Base-by-base conservation (phyloP, 37 sponge, comb jelly and placozoan genomes). In the Hexactinellida sp. region DNA sequence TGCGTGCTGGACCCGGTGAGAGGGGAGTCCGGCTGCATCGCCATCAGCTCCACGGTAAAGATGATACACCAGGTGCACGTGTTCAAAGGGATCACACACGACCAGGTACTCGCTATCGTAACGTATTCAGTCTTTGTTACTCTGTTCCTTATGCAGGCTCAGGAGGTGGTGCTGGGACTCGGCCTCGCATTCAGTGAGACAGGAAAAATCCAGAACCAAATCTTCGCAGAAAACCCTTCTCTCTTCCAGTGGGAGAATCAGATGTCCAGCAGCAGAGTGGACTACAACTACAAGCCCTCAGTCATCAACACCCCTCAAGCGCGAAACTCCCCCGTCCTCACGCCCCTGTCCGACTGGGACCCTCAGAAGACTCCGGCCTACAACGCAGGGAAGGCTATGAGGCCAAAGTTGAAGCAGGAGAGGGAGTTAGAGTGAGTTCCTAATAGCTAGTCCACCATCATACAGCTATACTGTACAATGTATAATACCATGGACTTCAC, bases 21-120 rank as follows among this genome's bases (percentile, higher is more conserved):
- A 63, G 47, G 47, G 47, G 76, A 63, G 76, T 63, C 76, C 34
- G 76, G 76, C 34, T 63, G 76, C 76, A 63, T 63, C 34, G 76
- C 76, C 34, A 63, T 63, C 34, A 63, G 76, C 76, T 63, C 76
- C 76, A 63, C 76, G 5, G 76, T 63, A n/a, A 63, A 63, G 76
- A 63, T 63, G 76, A 23, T 63, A n/a, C 76, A 63, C 34, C 19
- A 63, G 76, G 76, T 63, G 34, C 76, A 63, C 34, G 30, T 63
- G 30, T 63, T 63, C 76, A 7, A 63, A n/a, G 76, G 76, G 13
- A 10, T 63, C 3, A 25, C 76, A 23, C 76, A 63, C 34, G 76
- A 63, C 3, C 76, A 63, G 34, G 76, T 63, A 63, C 3, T 9
- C 16, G 9, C 16, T 19, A 19, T 47, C 16, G 52, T 19, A n/a